These are phyloP conservation scores for Platalea minor DNA, from an alignment of 2,797 vertebrate genomes.

Conservation along the genomic window DNA sequence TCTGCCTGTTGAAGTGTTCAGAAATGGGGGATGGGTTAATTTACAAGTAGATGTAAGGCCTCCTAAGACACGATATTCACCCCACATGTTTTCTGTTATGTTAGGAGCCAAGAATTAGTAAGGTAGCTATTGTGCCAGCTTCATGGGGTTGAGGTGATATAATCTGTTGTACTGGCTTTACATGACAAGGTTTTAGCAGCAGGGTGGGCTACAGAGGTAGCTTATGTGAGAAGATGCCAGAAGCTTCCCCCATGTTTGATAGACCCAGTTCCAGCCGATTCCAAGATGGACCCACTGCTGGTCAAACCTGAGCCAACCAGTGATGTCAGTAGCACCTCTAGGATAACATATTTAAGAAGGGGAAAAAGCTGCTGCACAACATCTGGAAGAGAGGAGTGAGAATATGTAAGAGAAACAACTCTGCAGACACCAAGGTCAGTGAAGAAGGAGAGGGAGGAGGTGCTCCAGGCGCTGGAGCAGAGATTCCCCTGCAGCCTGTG, in stretches of 20 bases:
- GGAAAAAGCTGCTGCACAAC: not conserved
- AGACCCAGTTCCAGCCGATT: rapidly evolving
- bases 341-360: not conserved
- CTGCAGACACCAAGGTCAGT: not conserved
- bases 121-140: not conserved
- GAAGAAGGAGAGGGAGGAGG: not conserved
- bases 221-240: not conserved
- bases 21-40: not conserved
- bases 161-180: not conserved
- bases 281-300: rapidly evolving
- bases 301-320: not conserved
- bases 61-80: not conserved
- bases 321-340: rapidly evolving
- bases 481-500: not conserved
- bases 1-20: not conserved
- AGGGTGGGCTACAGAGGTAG: rapidly evolving
- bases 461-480: rapidly evolving
- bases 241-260: not conserved
- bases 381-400: not conserved
- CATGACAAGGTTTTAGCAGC: not conserved
- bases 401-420: not conserved
- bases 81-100: not conserved
- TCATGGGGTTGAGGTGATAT: not conserved
- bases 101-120: not conserved
- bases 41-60: not conserved